These are phyloP conservation scores for Thalassaphorura encarpata DNA, from an alignment of 1,140 invertebrate species.

Conservation along the genomic window DNA sequence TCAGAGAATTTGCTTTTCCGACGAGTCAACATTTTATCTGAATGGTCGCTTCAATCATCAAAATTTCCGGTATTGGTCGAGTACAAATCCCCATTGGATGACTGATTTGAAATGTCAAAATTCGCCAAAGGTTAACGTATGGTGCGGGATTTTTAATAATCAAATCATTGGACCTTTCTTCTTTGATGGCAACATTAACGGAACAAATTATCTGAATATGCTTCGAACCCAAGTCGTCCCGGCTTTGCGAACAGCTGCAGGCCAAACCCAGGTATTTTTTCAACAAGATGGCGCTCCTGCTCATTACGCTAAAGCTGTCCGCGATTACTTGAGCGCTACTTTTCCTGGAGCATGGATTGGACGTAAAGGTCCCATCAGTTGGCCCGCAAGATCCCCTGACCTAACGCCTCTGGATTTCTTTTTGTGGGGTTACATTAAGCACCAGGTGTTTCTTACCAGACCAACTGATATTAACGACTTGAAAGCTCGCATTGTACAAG, in stretches of 20 bases:
- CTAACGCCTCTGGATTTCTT: constrained; percentile 39
- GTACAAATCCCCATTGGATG: constrained; percentile 32
- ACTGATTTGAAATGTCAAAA: constrained; percentile 32
- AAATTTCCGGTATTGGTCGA: constrained; percentile 29
- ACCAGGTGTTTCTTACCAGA: constrained; percentile 30
- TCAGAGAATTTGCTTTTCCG: not conserved
- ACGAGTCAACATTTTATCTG: constrained; percentile 32
- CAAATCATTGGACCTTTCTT: constrained; percentile 35
- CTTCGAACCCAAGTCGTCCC: constrained; percentile 20
- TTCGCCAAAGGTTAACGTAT: constrained; percentile 36
- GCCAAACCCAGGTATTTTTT: constrained; percentile 22
- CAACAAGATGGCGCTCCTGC: constrained; percentile 39
- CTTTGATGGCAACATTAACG: constrained; percentile 32
- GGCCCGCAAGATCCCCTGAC: constrained; percentile 40
- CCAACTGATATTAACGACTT: not conserved
- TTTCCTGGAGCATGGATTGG: constrained; percentile 40
- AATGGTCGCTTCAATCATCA: constrained; percentile 31
- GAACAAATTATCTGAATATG: constrained; percentile 29
- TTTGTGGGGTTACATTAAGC: constrained; percentile 39
- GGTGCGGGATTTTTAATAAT: constrained; percentile 34
- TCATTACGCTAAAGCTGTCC: constrained; percentile 35
- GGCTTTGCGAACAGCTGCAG: not conserved
- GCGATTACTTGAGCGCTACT: constrained; percentile 33
- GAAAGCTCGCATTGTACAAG: not conserved
- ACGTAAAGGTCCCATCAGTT: constrained; percentile 36